Evolutionary conservation across 2,888 invertebrate species (phyloP), one percentile per base, ranked within the genome.

Genomic region (Capitulum mitella): DNA sequence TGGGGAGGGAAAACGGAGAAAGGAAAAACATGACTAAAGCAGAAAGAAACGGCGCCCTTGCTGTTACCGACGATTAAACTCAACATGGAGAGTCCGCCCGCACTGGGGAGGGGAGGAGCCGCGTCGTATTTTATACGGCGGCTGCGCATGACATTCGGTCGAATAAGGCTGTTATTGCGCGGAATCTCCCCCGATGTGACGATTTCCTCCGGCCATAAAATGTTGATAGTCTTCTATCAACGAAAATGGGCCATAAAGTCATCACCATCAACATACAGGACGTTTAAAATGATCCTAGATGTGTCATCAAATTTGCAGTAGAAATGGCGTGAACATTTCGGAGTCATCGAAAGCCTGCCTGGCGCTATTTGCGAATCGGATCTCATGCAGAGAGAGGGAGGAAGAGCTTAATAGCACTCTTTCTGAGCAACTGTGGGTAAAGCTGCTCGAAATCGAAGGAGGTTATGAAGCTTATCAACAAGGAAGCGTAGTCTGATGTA

Each of bases 241-340:
- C 64, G 64, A 34, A 64, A 64, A 64, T 64, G 64, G 64, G 34
- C 64, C 64, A 34, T 64, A 64, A 64, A 64, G 64, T 64, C 64
- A 64, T 34, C 64, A 64, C 64, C 34, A 64, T 64, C 64, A 64
- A 64, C 34, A 64, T 34, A 64, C 34, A 64, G 64, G 19, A 34
- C 64, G 34, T 32, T 64, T 34, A 64, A 64, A 64, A 64, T 64
- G 64, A 34, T 64, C 64, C 64, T 64, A 34, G 32, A 64, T 64
- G 34, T 34, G 58, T 64, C 64, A 19, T 64, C 64, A 64, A 34
- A 64, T 64, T 64, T 64, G 64, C 64, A 34, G 64, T 19, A 16
- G 34, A 34, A 64, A 64, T 34, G 34, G 34, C 34, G 10, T 29
- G 19, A 29, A 16, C 64, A 29, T 34, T 64, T 32, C 34, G 34